Evolutionary conservation across 2,797 vertebrate species (phyloP).

Genomic region (Ficedula albicollis): DNA sequence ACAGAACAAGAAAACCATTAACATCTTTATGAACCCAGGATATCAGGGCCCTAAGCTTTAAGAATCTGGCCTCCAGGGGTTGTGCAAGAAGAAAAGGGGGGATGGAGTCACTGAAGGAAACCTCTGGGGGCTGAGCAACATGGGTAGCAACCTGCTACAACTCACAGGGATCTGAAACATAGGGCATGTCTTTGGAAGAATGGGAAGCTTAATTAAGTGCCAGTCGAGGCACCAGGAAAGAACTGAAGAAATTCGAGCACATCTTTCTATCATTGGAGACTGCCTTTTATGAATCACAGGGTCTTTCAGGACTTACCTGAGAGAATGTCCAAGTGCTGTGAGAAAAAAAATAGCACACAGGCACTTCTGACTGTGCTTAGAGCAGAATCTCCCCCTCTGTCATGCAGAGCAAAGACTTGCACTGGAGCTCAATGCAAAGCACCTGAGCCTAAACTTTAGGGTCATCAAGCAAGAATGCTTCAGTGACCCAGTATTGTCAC

Average conservation of each 20-base stretch:
- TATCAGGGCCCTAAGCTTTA: background rate
- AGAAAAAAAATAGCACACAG: background rate
- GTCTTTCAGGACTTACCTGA: background rate
- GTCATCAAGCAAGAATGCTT: background rate
- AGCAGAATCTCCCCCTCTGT: background rate
- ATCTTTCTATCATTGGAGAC: background rate
- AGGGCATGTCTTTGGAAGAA: background rate
- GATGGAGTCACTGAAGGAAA: background rate
- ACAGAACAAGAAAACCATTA: conserved; percentile 50
- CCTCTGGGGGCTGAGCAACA: background rate
- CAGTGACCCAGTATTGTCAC: background rate
- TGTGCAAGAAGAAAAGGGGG: background rate
- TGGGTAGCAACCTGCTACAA: background rate
- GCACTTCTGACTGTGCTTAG: background rate
- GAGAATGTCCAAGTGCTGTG: background rate
- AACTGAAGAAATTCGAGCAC: background rate
- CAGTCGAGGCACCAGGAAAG: background rate
- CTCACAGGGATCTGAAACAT: background rate
- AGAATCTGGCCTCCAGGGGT: background rate
- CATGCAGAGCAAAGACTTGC: background rate
- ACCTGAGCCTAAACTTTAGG: background rate
- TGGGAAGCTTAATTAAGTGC: background rate
- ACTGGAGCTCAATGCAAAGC: background rate
- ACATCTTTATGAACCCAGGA: conserved; percentile 15
- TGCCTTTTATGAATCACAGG: background rate